phyloP scores from a whole-genome alignment of 2,113 vertebrate species.

The Pionites leucogaster region DNA sequence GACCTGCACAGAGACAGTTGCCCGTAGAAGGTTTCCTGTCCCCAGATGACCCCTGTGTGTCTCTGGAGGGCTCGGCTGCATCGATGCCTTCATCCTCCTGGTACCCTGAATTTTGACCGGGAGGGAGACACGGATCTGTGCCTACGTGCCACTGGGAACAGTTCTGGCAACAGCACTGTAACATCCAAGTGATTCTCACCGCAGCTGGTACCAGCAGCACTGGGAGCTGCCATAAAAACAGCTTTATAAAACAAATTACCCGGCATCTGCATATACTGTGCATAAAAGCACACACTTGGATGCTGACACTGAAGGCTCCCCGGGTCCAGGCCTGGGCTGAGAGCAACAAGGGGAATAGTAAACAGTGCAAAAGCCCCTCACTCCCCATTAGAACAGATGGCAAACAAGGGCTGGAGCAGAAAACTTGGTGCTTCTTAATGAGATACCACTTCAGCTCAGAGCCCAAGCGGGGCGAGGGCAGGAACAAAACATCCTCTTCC shows the following conservation, averaged over 20 bases:
- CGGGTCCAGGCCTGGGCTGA: neutral
- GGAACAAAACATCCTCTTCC: neutral
- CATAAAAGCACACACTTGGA: neutral
- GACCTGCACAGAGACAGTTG: accelerated
- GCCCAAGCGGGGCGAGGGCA: neutral
- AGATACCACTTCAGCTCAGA: neutral
- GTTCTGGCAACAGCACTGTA: conserved; percentile 70
- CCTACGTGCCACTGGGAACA: conserved; percentile 32
- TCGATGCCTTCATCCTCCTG: neutral
- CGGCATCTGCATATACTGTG: conserved; percentile 23
- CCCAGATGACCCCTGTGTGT: neutral
- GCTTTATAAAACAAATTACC: conserved; percentile 33
- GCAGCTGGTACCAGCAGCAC: conserved; percentile 63
- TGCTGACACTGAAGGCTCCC: neutral
- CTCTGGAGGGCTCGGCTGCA: neutral
- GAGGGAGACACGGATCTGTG: neutral
- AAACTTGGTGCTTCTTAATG: neutral
- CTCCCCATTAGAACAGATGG: neutral
- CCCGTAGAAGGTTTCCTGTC: neutral
- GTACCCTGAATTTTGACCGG: neutral
- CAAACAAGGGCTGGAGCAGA: neutral
- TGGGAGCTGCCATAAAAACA: conserved; percentile 54
- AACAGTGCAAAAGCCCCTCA: neutral
- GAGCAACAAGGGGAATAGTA: neutral
- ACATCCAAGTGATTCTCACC: conserved; percentile 56